Percentiles rank a stretch among this genome's conserved stretches.
These are phyloP conservation scores for Bugula neritina DNA, from an alignment of 2,888 invertebrate species.

Conservation along the genomic window DNA sequence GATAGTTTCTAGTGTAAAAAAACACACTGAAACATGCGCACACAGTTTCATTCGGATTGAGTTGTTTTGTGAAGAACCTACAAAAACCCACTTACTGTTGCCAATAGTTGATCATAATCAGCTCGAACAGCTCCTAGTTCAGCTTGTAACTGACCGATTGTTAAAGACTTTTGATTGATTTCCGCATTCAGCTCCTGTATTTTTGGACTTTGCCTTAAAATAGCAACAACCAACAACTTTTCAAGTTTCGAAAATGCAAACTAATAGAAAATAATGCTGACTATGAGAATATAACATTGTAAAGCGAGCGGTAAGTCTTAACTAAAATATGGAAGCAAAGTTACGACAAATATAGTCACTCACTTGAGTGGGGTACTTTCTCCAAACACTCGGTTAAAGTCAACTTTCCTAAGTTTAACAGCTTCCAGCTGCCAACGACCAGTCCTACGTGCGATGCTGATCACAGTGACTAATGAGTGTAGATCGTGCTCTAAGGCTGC, in stretches of 20 bases:
- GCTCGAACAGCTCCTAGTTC: slow-evolving; percentile 1
- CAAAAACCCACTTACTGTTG: slow-evolving; percentile 16
- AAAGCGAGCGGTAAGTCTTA: too few species aligned
- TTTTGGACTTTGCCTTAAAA: background rate
- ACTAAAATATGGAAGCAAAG: too few species aligned
- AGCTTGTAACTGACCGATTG: slow-evolving; percentile 15
- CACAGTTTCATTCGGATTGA: too few species aligned
- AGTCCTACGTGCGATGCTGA: slow-evolving; percentile 40
- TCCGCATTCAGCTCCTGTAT: slow-evolving; percentile 19
- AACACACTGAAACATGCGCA: too few species aligned
- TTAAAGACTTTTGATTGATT: background rate
- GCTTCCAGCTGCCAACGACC: slow-evolving; percentile 41
- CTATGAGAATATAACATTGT: too few species aligned
- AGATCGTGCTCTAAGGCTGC: slow-evolving; percentile 46
- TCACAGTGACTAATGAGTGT: slow-evolving; percentile 42
- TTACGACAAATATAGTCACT: too few species aligned
- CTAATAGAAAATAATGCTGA: too few species aligned
- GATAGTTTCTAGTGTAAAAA: too few species aligned
- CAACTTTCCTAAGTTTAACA: slow-evolving; percentile 6
- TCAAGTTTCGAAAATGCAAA: too few species aligned
- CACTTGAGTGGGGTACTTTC: slow-evolving; percentile 16
- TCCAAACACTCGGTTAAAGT: slow-evolving; percentile 16
- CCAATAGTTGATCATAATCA: slow-evolving; percentile 18
- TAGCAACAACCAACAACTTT: too few species aligned
- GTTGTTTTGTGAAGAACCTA: too few species aligned